phyloP scores from a whole-genome alignment of 2,113 vertebrate species.

The Harpagus bidentatus region DNA sequence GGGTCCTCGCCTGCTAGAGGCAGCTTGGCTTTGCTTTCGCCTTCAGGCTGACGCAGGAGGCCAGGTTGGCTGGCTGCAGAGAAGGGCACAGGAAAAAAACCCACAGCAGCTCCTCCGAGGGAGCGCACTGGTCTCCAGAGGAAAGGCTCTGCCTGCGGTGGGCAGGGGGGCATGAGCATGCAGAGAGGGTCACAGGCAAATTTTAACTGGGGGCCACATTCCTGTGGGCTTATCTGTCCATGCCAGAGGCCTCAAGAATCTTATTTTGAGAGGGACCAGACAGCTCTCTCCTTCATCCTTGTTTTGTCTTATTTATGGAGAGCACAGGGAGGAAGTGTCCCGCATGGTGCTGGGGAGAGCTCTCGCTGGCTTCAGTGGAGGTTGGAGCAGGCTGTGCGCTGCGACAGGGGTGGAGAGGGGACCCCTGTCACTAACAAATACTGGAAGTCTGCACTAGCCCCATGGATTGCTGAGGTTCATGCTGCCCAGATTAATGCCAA shows the following conservation, averaged over 20 bases:
- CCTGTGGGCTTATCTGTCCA: neutral
- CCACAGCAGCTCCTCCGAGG: rapidly evolving
- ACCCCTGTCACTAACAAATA: neutral
- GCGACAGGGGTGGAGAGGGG: neutral
- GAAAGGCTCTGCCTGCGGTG: neutral
- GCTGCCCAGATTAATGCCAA: conserved; percentile 61
- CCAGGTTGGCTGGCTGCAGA: neutral
- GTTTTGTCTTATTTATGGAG: neutral
- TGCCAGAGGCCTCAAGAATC: neutral
- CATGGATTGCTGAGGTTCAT: neutral
- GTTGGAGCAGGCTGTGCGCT: neutral
- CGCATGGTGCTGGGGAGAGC: neutral
- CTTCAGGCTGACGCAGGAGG: neutral
- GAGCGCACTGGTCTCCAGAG: rapidly evolving
- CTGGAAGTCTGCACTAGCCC: neutral
- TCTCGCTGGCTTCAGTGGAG: neutral
- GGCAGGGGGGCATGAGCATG: rapidly evolving
- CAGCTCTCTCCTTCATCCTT: neutral
- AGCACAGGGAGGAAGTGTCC: neutral
- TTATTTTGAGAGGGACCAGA: neutral
- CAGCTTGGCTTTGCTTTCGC: neutral
- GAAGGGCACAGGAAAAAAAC: neutral
- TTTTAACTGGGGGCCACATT: rapidly evolving
- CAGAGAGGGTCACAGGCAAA: neutral
- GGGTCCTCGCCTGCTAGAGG: neutral